Percentiles rank a stretch among this genome's conserved stretches.
Evolutionary conservation across 1,140 invertebrate species (phyloP).

Genomic region (Drosophila burlai): DNA sequence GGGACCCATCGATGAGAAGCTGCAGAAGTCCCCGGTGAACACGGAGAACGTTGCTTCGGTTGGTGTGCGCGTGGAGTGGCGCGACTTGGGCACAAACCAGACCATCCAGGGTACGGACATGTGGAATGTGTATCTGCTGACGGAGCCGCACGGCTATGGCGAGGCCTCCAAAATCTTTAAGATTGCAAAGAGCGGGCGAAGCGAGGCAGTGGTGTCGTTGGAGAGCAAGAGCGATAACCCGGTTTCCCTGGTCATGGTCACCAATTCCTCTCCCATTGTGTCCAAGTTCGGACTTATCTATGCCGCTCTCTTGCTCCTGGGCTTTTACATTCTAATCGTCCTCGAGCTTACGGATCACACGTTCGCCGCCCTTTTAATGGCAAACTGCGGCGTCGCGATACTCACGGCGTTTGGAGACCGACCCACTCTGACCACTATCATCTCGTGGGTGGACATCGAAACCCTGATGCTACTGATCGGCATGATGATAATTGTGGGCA

Average conservation of each 20-base stretch:
- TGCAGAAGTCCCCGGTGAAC: neutral
- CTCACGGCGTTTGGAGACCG: slow-evolving; percentile 89
- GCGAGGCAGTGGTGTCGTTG: neutral
- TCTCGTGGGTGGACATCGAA: slow-evolving; percentile 94
- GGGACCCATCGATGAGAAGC: neutral
- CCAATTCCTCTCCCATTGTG: slow-evolving; percentile 19
- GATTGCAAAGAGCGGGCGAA: rapidly evolving
- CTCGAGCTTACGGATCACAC: slow-evolving; percentile 93
- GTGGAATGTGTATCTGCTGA: slow-evolving; percentile 8
- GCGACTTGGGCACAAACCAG: neutral
- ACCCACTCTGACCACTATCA: slow-evolving; percentile 89
- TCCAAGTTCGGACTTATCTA: slow-evolving; percentile 87
- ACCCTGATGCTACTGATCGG: slow-evolving; percentile 93
- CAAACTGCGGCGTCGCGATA: slow-evolving; percentile 90
- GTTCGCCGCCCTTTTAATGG: slow-evolving; percentile 91
- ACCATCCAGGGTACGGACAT: neutral
- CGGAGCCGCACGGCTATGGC: neutral
- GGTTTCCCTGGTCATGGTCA: slow-evolving; percentile 12
- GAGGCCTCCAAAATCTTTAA: neutral
- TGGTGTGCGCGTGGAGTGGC: neutral
- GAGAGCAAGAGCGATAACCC: neutral
- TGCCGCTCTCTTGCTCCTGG: slow-evolving; percentile 89
- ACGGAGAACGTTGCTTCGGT: neutral
- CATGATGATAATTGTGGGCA: slow-evolving; percentile 95
- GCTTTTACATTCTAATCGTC: slow-evolving; percentile 92